phyloP scores from a whole-genome alignment of 2,888 invertebrate species.

The Eremobia ochroleuca region DNA sequence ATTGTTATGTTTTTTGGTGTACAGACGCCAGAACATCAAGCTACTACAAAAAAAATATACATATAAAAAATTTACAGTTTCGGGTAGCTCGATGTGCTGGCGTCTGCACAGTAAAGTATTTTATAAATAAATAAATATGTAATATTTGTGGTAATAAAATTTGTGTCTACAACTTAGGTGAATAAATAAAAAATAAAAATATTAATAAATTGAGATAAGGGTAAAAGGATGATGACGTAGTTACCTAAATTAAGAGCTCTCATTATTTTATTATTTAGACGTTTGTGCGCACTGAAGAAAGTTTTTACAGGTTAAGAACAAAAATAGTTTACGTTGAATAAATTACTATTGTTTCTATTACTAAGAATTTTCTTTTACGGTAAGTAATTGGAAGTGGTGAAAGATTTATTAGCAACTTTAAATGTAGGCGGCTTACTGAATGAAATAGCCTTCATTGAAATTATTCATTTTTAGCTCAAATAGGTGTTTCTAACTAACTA shows the following conservation, averaged over 20 bases:
- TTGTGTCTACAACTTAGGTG: neutral
- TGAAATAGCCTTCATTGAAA: neutral
- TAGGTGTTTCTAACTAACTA: neutral
- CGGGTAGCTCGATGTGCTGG: too few relatives aligned
- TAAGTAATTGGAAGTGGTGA: neutral
- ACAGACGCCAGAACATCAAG: too few relatives aligned
- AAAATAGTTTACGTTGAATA: constrained; percentile 35
- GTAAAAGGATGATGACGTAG: neutral
- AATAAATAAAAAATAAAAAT: too few relatives aligned
- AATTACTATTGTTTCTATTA: constrained; percentile 10
- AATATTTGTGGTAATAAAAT: neutral
- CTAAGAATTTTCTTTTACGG: constrained; percentile 3
- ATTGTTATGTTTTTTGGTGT: too few relatives aligned
- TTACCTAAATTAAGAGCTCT: neutral
- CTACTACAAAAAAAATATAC: too few relatives aligned
- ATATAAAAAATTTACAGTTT: too few relatives aligned
- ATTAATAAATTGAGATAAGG: neutral
- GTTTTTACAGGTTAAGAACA: constrained; percentile 30
- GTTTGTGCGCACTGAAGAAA: constrained; percentile 6
- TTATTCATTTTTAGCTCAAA: neutral
- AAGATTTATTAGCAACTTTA: neutral
- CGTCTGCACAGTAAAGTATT: too few relatives aligned
- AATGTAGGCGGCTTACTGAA: neutral
- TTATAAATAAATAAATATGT: too few relatives aligned
- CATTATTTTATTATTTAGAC: neutral